Percentiles rank a stretch among this genome's conserved stretches.
phyloP scores from a whole-genome alignment of 2,888 invertebrate species.

The Cybosia mesomella region DNA sequence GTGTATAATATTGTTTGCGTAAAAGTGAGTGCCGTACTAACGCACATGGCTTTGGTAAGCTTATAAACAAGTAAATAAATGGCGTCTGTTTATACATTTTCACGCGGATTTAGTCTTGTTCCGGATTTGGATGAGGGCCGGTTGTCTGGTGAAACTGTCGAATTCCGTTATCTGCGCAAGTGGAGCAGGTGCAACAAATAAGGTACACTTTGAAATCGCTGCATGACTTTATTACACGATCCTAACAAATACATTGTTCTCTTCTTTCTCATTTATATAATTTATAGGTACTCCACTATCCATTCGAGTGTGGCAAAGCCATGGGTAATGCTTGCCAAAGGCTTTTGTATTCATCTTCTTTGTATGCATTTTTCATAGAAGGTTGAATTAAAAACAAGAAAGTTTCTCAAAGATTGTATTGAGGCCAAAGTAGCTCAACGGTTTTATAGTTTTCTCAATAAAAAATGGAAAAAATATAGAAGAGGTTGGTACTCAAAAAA shows the following conservation, averaged over 20 bases:
- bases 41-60: constrained; percentile 37
- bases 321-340: background rate
- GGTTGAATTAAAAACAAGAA: background rate
- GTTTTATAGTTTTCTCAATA: too few relatives aligned
- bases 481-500: too few relatives aligned
- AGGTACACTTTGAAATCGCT: constrained; percentile 40
- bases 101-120: constrained; percentile 56
- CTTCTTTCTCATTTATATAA: constrained; percentile 30
- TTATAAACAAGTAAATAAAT: constrained; percentile 48
- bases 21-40: constrained; percentile 30
- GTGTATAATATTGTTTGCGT: constrained; percentile 24
- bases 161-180: constrained; percentile 64
- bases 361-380: background rate
- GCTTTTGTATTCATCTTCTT: background rate
- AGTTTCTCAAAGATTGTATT: too few relatives aligned
- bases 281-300: constrained; percentile 23
- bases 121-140: constrained; percentile 54
- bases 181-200: constrained; percentile 52
- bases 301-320: background rate
- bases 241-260: constrained; percentile 32
- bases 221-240: constrained; percentile 38
- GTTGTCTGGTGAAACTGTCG: constrained; percentile 62
- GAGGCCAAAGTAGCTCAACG: too few relatives aligned
- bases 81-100: constrained; percentile 52
- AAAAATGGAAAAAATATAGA: too few relatives aligned